phyloP scores from a whole-genome alignment of 2,113 vertebrate species.

The Lanius collurio region DNA sequence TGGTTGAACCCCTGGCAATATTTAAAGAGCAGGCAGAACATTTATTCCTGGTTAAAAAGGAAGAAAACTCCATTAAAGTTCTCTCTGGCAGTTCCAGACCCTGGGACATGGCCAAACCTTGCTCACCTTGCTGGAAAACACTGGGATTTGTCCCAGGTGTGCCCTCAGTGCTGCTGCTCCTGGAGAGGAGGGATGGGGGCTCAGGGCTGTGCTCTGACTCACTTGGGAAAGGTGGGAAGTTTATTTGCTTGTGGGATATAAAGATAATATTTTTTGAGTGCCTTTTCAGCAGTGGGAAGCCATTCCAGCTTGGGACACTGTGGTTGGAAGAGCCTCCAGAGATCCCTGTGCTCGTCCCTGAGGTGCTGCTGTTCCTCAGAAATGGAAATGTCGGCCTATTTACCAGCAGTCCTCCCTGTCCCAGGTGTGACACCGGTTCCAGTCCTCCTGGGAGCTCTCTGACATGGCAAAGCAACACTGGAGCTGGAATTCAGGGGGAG shows the following conservation, averaged over 20 bases:
- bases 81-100: not conserved
- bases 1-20: not conserved
- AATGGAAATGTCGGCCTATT: not conserved
- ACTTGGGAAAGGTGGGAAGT: not conserved
- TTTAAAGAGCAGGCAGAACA: not conserved
- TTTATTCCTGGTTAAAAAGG: not conserved
- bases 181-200: not conserved
- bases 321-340: not conserved
- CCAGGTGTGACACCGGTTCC: not conserved
- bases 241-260: not conserved
- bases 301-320: not conserved
- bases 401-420: not conserved
- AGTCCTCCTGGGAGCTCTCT: not conserved
- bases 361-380: not conserved
- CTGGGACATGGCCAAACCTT: not conserved
- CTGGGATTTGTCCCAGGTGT: not conserved
- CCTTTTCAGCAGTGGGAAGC: not conserved
- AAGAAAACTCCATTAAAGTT: not conserved
- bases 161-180: fast-evolving
- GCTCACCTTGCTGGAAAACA: not conserved
- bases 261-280: not conserved
- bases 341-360: not conserved
- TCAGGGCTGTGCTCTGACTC: not conserved
- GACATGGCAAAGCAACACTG: fast-evolving
- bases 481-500: not conserved